Evolutionary conservation across 2,797 vertebrate genomes (phyloP), one percentile per base, ranked within the genome.

Genomic region (Typhlichthys eigenmanni): DNA sequence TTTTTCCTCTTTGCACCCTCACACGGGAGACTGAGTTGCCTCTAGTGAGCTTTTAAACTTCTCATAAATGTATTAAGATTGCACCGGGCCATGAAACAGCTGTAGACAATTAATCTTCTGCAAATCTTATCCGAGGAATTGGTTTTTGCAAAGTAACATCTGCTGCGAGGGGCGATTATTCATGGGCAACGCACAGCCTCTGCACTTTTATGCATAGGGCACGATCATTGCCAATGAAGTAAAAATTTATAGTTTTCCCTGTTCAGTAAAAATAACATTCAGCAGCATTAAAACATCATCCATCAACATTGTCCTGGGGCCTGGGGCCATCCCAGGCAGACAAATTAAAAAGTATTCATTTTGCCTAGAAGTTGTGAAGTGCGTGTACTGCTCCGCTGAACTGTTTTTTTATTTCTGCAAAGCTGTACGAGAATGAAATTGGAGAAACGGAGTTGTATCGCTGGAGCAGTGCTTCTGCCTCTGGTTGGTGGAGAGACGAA

Each of bases 11-110:
- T 24, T 24, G 3, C 24, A 76, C 89, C 87, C 91, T 88, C 94
- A 87, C 93, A 90, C 85, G 91, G 94, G 94, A 94, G 94, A 91
- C 89, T 90, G 79, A 87, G 92, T 91, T 93, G 93, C 94, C 95
- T 94, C 95, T 87, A 85, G 92, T 89, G 94, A 95, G 95, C 95
- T 94, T 95, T 96, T 97, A 97, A 96, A 99, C 96, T 96, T 95
- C 96, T 98, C 97, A 98, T 95, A 98, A 99, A 99, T 97, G 96
- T 96, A 98, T 98, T 96, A 98, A 96, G 96, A 98, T 98, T 95
- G 95, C 96, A 94, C 93, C 93, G 94, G 94, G 95, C 96, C 96
- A 97, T 95, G 95, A 96, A 98, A 98, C 96, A 99, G 96, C 95
- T 98, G 97, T 94, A 98, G 95, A 97, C 96, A 97, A 98, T 98